phyloP scores from a whole-genome alignment of 2,888 invertebrate genomes.

The Drosophila longiperda region DNA sequence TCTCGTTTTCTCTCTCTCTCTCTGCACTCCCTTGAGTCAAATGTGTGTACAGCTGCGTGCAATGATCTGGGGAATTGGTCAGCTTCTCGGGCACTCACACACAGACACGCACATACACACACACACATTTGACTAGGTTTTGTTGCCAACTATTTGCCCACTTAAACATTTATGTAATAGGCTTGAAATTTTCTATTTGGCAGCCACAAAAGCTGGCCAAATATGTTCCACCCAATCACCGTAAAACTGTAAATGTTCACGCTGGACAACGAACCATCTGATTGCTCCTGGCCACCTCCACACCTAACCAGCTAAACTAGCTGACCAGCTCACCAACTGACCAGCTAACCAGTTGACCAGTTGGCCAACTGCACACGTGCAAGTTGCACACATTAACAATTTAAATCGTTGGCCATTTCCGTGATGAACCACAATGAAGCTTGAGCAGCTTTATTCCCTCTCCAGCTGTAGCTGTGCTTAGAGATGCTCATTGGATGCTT shows the following conservation, averaged over 20 bases:
- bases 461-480: slow-evolving; percentile 19
- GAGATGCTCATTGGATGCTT: slow-evolving; percentile 21
- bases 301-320: slow-evolving; percentile 3
- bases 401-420: slow-evolving; percentile 61
- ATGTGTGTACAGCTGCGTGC: slow-evolving; percentile 74
- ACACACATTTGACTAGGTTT: slow-evolving; percentile 31
- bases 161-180: slow-evolving; percentile 79
- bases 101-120: slow-evolving; percentile 12
- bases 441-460: slow-evolving; percentile 45
- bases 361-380: slow-evolving; percentile 30
- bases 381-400: slow-evolving; percentile 62
- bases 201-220: slow-evolving; percentile 62
- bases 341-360: slow-evolving; percentile 4
- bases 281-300: slow-evolving; percentile 2
- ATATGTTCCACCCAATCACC: slow-evolving; percentile 47
- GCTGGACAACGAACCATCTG: slow-evolving; percentile 8
- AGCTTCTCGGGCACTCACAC: slow-evolving; percentile 12
- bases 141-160: slow-evolving; percentile 65
- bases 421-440: slow-evolving; percentile 60
- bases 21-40: slow-evolving; percentile 54
- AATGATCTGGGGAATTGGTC: slow-evolving; percentile 53
- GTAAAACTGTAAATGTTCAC: slow-evolving; percentile 32
- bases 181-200: slow-evolving; percentile 73
- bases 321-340: background rate
- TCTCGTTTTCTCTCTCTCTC: slow-evolving; percentile 31